Evolutionary conservation across 2,113 vertebrate species (phyloP).

Genomic region (Tringa solitaria): DNA sequence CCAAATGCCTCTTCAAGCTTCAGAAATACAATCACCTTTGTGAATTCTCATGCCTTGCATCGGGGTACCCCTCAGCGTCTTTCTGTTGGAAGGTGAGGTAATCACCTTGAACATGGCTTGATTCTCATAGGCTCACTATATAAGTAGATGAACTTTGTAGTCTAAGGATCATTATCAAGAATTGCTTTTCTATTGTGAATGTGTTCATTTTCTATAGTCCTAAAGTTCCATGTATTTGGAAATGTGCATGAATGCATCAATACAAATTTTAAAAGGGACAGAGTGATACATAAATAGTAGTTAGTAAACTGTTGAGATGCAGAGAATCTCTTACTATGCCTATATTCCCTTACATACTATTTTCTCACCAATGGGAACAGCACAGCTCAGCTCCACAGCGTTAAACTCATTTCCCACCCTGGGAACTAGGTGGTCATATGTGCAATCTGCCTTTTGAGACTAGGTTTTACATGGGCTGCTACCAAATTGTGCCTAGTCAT

Average conservation of each 20-base stretch:
- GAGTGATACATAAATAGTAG: not conserved
- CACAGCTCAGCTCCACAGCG: not conserved
- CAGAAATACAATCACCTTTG: not conserved
- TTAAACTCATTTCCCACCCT: not conserved
- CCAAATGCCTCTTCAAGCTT: not conserved
- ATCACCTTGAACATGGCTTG: not conserved
- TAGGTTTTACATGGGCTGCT: not conserved
- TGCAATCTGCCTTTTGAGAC: not conserved
- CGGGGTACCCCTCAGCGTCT: not conserved
- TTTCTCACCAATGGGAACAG: not conserved
- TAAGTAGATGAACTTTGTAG: not conserved
- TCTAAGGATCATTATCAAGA: not conserved
- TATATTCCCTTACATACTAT: not conserved
- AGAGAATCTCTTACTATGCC: not conserved
- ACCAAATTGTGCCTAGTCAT: not conserved
- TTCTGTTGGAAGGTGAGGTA: not conserved
- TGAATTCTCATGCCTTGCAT: not conserved
- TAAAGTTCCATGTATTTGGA: not conserved
- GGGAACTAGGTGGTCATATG: not conserved
- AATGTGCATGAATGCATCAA: not conserved
- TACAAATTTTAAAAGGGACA: not conserved
- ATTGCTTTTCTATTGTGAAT: not conserved
- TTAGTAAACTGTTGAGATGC: not conserved
- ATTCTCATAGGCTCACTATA: not conserved
- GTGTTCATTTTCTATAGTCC: not conserved